A percentile compares a stretch with the other conserved stretches of the same genome.
Evolutionary conservation across 35 echinoderm and acorn worm species (phyloP).

Genomic region (Chiridota heheva): DNA sequence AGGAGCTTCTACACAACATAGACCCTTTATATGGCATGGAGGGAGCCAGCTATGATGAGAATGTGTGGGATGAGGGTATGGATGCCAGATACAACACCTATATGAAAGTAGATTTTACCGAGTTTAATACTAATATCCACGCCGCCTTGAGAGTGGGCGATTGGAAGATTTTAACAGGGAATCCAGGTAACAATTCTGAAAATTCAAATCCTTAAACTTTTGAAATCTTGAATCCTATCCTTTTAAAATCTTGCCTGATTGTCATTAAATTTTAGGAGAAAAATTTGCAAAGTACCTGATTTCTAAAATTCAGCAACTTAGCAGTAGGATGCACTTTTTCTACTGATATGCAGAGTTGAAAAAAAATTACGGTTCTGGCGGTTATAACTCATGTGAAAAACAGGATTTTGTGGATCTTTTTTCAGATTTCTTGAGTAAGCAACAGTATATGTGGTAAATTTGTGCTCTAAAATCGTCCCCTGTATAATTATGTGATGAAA

Average conservation of each 20-base stretch:
- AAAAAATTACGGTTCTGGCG: too few species aligned
- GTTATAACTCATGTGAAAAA: too few species aligned
- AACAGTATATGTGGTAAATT: too few species aligned
- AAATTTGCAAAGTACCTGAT: background rate
- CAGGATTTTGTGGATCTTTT: too few species aligned
- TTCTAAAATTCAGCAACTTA: background rate
- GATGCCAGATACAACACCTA: slow-evolving; percentile 7
- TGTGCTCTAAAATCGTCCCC: too few species aligned
- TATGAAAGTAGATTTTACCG: background rate
- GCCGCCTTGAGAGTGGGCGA: slow-evolving; percentile 67
- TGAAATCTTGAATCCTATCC: background rate
- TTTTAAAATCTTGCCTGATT: background rate
- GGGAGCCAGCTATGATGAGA: background rate
- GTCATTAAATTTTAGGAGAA: too few species aligned
- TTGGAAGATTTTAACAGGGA: slow-evolving; percentile 74
- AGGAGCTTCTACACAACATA: slow-evolving; percentile 88
- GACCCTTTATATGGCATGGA: slow-evolving; percentile 56
- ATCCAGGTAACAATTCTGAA: slow-evolving; percentile 19
- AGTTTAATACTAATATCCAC: slow-evolving; percentile 30
- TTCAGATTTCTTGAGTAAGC: too few species aligned
- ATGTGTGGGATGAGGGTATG: background rate
- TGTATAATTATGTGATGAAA: too few species aligned
- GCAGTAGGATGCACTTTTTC: background rate
- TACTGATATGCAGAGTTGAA: too few species aligned
- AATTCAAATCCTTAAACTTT: background rate